Conservation (phyloP, 2,888 invertebrate genomes). For the Nymphalis urticae region DNA sequence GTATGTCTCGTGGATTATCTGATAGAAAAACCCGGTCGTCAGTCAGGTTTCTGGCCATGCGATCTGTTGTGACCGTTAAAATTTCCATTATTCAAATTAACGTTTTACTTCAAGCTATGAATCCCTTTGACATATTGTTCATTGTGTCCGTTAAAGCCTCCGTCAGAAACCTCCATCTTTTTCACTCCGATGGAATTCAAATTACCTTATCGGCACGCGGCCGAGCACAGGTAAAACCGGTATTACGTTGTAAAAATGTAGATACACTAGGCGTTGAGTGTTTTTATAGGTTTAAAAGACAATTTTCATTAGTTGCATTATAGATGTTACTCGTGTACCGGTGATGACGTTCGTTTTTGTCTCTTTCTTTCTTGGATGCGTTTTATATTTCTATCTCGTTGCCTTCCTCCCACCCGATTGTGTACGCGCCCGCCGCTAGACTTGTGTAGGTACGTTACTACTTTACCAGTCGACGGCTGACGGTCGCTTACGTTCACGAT, state of each 20-base stretch:
- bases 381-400: constrained; percentile 59
- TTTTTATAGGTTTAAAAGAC: constrained; percentile 57
- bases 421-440: constrained; percentile 58
- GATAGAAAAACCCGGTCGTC: constrained; percentile 9
- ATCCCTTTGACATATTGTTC: constrained; percentile 46
- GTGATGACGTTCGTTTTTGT: constrained; percentile 57
- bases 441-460: constrained; percentile 58
- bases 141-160: constrained; percentile 54
- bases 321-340: constrained; percentile 55
- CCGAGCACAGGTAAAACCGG: constrained; percentile 74
- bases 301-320: constrained; percentile 68
- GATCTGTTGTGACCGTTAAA: constrained; percentile 40
- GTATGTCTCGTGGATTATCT: background rate
- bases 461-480: constrained; percentile 70
- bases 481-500: constrained; percentile 65
- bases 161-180: constrained; percentile 69
- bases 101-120: constrained; percentile 60
- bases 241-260: constrained; percentile 63
- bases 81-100: constrained; percentile 59
- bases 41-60: constrained; percentile 21
- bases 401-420: constrained; percentile 68
- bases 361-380: constrained; percentile 52
- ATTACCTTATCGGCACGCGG: constrained; percentile 76
- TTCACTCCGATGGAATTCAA: constrained; percentile 77
- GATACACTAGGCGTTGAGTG: constrained; percentile 47